A percentile compares a stretch with the other conserved stretches of the same genome.
phyloP scores from a whole-genome alignment of 2,797 vertebrate genomes.

The Acanthurus tractus region DNA sequence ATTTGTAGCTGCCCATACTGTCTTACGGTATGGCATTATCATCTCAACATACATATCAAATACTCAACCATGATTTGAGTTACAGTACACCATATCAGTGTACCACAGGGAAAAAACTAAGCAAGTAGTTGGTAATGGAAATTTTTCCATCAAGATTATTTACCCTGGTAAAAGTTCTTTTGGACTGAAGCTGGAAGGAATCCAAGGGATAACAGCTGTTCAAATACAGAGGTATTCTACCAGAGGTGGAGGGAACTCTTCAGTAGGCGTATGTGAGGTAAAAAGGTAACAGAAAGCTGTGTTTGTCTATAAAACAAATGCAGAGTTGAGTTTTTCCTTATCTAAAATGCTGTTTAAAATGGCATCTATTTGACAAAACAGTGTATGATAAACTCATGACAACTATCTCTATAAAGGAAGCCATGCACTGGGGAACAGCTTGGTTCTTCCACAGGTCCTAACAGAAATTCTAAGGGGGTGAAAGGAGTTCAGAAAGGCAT shows the following conservation, averaged over 20 bases:
- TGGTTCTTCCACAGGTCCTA: slow-evolving; percentile 82
- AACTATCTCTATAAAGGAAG: slow-evolving; percentile 75
- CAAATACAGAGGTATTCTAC: slow-evolving; percentile 77
- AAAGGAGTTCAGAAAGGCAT: slow-evolving; percentile 69
- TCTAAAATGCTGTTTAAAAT: slow-evolving; percentile 77
- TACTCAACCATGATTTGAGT: slow-evolving; percentile 56
- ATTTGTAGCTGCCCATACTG: slow-evolving; percentile 61
- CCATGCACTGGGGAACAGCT: slow-evolving; percentile 85
- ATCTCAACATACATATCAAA: slow-evolving; percentile 62
- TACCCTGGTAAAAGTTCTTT: slow-evolving; percentile 77
- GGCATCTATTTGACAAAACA: slow-evolving; percentile 83
- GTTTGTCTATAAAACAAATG: slow-evolving; percentile 68
- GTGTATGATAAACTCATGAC: slow-evolving; percentile 65
- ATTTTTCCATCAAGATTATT: slow-evolving; percentile 57
- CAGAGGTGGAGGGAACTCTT: slow-evolving; percentile 70
- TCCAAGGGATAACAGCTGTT: slow-evolving; percentile 72
- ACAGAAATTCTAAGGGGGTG: slow-evolving; percentile 71
- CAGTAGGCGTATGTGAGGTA: slow-evolving; percentile 78
- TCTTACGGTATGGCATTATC: slow-evolving; percentile 61
- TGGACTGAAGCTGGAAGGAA: slow-evolving; percentile 76
- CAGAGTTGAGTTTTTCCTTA: slow-evolving; percentile 51
- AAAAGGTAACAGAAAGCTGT: slow-evolving; percentile 77
- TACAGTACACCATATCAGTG: slow-evolving; percentile 51
- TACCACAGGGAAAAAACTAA: slow-evolving; percentile 50
- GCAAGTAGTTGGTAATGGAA: slow-evolving; percentile 55